Conservation (phyloP, 2,888 invertebrate genomes). For the Tetanocera ferruginea region DNA sequence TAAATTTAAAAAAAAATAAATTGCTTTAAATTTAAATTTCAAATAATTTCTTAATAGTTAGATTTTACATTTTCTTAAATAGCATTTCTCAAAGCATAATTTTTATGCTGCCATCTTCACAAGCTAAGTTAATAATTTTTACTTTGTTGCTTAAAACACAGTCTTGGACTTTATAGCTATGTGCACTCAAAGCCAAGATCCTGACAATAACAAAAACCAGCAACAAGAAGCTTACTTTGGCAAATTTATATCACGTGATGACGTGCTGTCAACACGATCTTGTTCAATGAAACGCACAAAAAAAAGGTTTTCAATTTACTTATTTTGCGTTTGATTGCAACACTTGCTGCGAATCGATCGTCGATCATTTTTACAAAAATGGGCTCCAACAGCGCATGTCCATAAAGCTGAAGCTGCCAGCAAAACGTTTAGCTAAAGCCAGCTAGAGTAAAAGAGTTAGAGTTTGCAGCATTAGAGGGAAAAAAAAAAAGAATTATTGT, state of each 20-base stretch:
- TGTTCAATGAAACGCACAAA: background rate
- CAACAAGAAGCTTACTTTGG: slow-evolving; percentile 1
- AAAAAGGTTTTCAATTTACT: background rate
- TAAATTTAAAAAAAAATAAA: no score
- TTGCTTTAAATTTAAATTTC: no score
- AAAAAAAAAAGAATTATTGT: slow-evolving; percentile 23
- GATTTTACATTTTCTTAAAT: no score
- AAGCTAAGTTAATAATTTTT: background rate
- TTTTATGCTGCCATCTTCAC: no score
- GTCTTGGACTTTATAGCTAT: background rate
- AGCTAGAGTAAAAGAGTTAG: background rate
- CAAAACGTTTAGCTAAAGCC: background rate
- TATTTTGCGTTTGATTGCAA: slow-evolving; percentile 30
- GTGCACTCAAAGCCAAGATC: background rate
- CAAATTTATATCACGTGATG: slow-evolving; percentile 36
- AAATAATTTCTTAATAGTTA: no score
- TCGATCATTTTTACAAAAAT: slow-evolving; percentile 41
- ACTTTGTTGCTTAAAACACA: background rate
- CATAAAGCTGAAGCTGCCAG: slow-evolving; percentile 45
- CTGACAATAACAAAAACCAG: background rate
- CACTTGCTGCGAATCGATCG: slow-evolving; percentile 27
- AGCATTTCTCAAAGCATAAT: no score
- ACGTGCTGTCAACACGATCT: slow-evolving; percentile 33
- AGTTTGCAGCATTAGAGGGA: slow-evolving; percentile 38
- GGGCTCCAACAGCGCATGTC: slow-evolving; percentile 45